These are phyloP conservation scores for Leptoclinus maculatus DNA, from an alignment of 2,797 vertebrate genomes.

Conservation along the genomic window DNA sequence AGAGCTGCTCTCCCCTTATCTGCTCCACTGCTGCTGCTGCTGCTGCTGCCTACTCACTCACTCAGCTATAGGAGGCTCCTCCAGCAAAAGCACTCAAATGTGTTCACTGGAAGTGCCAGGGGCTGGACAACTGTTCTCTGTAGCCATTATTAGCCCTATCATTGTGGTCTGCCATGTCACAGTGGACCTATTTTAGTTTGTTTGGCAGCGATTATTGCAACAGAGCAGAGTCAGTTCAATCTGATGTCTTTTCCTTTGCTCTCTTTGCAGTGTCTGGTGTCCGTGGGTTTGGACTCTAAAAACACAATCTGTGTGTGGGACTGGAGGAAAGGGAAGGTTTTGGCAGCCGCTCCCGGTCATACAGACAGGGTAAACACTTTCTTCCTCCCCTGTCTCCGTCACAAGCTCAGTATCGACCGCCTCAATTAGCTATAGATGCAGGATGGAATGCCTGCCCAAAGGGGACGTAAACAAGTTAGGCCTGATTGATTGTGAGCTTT, in stretches of 20 bases:
- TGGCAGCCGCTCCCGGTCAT: constrained; percentile 96
- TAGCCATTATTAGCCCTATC: constrained; percentile 68
- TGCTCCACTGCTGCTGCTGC: constrained; percentile 61
- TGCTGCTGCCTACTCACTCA: constrained; percentile 73
- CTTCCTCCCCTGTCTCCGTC: constrained; percentile 51
- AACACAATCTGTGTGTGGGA: constrained; percentile 99
- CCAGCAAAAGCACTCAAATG: constrained; percentile 73
- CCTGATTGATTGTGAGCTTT: constrained; percentile 75
- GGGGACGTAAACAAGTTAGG: constrained; percentile 74
- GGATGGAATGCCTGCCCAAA: constrained; percentile 51
- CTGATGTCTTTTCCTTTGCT: constrained; percentile 50
- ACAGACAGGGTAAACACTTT: constrained; percentile 93
- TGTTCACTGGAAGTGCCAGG: constrained; percentile 67
- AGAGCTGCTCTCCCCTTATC: constrained; percentile 64
- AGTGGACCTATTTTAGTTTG: constrained; percentile 47
- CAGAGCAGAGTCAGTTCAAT: constrained; percentile 52
- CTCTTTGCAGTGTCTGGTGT: constrained; percentile 93
- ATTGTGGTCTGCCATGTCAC: constrained; percentile 49
- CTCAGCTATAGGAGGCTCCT: constrained; percentile 75
- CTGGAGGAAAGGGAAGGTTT: constrained; percentile 95
- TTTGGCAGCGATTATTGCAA: constrained; percentile 56
- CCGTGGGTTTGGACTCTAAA: constrained; percentile 98
- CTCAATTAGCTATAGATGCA: constrained; percentile 60
- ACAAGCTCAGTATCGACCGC: constrained; percentile 63
- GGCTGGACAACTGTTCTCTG: constrained; percentile 77